Conservation (phyloP, 2,113 vertebrate genomes). For the Melanerpes aurifrons region DNA sequence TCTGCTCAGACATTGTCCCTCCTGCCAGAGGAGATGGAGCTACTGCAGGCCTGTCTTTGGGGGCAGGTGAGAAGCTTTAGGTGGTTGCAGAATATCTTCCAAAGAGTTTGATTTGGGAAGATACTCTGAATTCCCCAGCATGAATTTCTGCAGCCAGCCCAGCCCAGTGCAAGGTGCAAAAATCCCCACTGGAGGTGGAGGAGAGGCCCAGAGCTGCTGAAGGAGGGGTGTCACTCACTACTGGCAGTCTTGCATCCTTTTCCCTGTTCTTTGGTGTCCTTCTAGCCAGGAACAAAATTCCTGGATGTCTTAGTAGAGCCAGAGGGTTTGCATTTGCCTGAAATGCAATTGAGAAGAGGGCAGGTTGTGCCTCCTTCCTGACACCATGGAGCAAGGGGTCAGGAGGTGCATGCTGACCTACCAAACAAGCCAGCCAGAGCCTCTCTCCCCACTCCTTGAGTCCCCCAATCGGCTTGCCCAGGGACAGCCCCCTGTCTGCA, state of each 20-base stretch:
- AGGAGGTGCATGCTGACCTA: rapidly evolving
- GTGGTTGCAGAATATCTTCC: not conserved
- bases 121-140: rapidly evolving
- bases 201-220: not conserved
- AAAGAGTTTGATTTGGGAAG: not conserved
- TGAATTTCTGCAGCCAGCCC: not conserved
- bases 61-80: not conserved
- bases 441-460: not conserved
- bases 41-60: not conserved
- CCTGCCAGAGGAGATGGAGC: not conserved
- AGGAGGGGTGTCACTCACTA: not conserved
- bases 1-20: not conserved
- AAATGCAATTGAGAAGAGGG: rapidly evolving
- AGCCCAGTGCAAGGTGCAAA: not conserved
- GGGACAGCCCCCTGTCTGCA: not conserved
- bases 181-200: not conserved
- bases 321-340: not conserved
- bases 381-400: rapidly evolving
- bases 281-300: not conserved
- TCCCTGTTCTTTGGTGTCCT: not conserved
- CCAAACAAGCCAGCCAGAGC: not conserved
- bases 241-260: not conserved
- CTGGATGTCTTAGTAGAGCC: not conserved
- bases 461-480: not conserved
- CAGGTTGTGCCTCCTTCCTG: not conserved